Conservation (phyloP, 1,140 invertebrate genomes). For the Brachionus manjavacas region DNA sequence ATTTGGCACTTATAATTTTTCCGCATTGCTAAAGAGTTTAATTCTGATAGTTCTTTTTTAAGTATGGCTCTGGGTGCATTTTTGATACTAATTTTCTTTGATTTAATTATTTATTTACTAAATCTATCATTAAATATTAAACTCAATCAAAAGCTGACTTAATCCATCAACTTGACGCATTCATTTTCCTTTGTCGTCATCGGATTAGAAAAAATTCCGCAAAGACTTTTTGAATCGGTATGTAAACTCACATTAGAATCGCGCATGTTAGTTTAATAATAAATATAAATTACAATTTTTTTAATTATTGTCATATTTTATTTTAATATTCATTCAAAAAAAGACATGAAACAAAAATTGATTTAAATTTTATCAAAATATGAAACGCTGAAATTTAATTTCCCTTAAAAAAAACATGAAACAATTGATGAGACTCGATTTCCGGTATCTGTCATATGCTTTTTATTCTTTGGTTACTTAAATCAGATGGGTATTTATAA, state of each 20-base stretch:
- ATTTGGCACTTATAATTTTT: neutral
- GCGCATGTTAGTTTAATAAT: too few species aligned
- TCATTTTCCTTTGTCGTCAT: neutral
- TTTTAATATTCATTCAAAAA: neutral
- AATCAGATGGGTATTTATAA: neutral
- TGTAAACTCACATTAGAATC: neutral
- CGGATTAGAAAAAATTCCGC: neutral
- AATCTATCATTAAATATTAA: neutral
- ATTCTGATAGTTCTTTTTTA: neutral
- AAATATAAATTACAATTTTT: too few species aligned
- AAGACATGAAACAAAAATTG: neutral
- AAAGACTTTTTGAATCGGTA: neutral
- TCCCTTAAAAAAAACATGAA: neutral
- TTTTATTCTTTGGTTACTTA: neutral
- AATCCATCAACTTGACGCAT: neutral
- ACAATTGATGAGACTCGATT: neutral
- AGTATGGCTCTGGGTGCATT: neutral
- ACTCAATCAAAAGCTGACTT: neutral
- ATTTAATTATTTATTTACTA: neutral
- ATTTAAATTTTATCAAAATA: neutral
- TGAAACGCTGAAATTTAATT: neutral
- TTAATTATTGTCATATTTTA: neutral
- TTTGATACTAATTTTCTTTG: neutral
- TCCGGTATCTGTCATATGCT: neutral
- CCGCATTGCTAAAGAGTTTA: neutral